Percentiles rank a stretch among this genome's conserved stretches.
Evolutionary conservation across 2,888 invertebrate species (phyloP).

Genomic region (Cantharis lateralis): DNA sequence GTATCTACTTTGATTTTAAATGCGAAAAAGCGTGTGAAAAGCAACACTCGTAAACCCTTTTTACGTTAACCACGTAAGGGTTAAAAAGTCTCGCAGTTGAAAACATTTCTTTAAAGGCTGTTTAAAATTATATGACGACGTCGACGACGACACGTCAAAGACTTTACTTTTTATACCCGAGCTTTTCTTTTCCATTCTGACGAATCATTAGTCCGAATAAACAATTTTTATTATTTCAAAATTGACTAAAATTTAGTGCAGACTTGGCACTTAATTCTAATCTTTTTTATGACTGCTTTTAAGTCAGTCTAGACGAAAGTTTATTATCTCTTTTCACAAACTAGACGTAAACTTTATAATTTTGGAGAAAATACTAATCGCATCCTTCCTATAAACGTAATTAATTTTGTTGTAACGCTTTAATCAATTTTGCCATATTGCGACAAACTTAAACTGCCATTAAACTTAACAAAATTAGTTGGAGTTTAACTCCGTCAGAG

Average conservation of each 20-base stretch:
- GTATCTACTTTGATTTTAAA: conserved; percentile 30
- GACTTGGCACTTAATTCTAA: background rate
- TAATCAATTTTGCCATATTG: background rate
- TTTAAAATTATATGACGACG: background rate
- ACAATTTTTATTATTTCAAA: background rate
- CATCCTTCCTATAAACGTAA: background rate
- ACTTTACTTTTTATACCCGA: background rate
- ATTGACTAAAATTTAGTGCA: background rate
- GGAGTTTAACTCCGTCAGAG: background rate
- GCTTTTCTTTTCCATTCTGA: background rate
- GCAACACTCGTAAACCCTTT: conserved; percentile 30
- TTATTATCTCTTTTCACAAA: background rate
- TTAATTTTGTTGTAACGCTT: background rate
- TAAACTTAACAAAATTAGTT: background rate
- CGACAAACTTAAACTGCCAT: background rate
- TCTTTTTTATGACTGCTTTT: background rate
- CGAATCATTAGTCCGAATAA: background rate
- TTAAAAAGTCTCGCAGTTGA: conserved; percentile 25
- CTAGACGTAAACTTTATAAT: conserved; percentile 1
- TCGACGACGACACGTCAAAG: background rate
- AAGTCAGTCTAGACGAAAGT: conserved; percentile 1
- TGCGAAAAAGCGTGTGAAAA: conserved; percentile 27
- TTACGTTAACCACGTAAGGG: conserved; percentile 25
- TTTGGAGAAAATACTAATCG: background rate
- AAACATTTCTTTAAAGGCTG: conserved; percentile 21